These are phyloP conservation scores for Dolichomitus sp. DNA, from an alignment of 2,888 invertebrate genomes.

Conservation along the genomic window DNA sequence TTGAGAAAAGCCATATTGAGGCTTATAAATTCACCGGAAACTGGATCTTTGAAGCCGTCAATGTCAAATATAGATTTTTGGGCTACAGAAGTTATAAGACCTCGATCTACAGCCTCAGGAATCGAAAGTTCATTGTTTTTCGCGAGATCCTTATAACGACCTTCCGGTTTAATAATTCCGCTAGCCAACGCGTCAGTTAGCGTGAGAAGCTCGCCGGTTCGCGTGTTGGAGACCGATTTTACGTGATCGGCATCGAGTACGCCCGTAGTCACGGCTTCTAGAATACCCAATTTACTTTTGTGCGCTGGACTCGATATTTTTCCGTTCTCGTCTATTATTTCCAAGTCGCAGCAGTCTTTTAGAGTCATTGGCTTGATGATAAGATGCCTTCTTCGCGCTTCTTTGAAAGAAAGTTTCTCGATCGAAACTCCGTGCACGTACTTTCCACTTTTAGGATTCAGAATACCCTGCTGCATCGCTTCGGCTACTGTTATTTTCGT, in stretches of 20 bases:
- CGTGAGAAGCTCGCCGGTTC: slow-evolving; percentile 93
- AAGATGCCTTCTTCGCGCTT: slow-evolving; percentile 93
- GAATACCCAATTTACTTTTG: slow-evolving; percentile 91
- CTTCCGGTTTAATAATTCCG: slow-evolving; percentile 92
- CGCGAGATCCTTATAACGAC: slow-evolving; percentile 91
- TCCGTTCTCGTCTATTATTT: slow-evolving; percentile 92
- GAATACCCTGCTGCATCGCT: slow-evolving; percentile 92
- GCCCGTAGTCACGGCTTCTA: slow-evolving; percentile 95
- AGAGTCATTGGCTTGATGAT: slow-evolving; percentile 97
- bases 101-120: slow-evolving; percentile 95
- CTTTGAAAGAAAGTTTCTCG: slow-evolving; percentile 92
- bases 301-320: slow-evolving; percentile 94
- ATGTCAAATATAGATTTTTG: slow-evolving; percentile 97
- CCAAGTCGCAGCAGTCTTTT: slow-evolving; percentile 94
- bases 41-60: slow-evolving; percentile 95
- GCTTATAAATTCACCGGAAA: slow-evolving; percentile 93
- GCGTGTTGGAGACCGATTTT: slow-evolving; percentile 94
- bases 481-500: slow-evolving; percentile 93
- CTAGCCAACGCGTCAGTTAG: slow-evolving; percentile 94
- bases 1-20: slow-evolving; percentile 94
- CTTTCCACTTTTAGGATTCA: slow-evolving; percentile 94
- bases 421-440: slow-evolving; percentile 92
- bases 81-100: slow-evolving; percentile 95
- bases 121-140: slow-evolving; percentile 91
- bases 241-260: slow-evolving; percentile 94